These are phyloP conservation scores for Macrotis lagotis DNA, from an alignment of 2,113 vertebrate species.

Conservation along the genomic window DNA sequence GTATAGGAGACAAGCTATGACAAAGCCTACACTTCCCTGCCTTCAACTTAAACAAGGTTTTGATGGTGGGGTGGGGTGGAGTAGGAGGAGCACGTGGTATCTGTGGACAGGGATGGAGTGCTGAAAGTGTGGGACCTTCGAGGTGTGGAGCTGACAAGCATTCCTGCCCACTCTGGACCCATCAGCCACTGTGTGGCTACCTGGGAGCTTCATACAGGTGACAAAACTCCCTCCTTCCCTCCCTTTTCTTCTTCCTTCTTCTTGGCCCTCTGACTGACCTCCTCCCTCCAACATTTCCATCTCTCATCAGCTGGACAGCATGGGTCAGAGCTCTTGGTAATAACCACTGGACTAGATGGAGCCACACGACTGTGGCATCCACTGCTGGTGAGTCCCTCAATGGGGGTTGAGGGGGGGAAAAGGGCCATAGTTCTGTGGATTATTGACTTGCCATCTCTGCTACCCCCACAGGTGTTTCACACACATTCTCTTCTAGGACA, in stretches of 20 bases:
- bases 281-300: not conserved
- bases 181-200: conserved; percentile 83
- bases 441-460: not conserved
- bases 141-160: conserved; percentile 86
- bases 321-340: conserved; percentile 76
- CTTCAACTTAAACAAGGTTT: not conserved
- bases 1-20: not conserved
- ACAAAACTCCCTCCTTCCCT: not conserved
- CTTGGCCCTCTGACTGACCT: not conserved
- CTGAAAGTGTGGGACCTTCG: conserved; percentile 89
- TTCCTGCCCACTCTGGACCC: conserved; percentile 84
- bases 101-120: conserved; percentile 85
- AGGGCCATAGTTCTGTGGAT: not conserved
- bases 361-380: conserved; percentile 76
- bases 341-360: conserved; percentile 76
- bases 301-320: conserved; percentile 56
- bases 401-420: not conserved
- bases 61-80: conserved; percentile 22
- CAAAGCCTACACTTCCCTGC: not conserved
- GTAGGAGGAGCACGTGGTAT: conserved; percentile 85
- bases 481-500: conserved; percentile 76
- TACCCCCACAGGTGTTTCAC: conserved; percentile 72
- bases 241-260: accelerated
- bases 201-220: conserved; percentile 63
- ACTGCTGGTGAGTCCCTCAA: conserved; percentile 72